These are phyloP conservation scores for Oconnorella tubifera DNA, from an alignment of 2,888 invertebrate species.

Conservation along the genomic window DNA sequence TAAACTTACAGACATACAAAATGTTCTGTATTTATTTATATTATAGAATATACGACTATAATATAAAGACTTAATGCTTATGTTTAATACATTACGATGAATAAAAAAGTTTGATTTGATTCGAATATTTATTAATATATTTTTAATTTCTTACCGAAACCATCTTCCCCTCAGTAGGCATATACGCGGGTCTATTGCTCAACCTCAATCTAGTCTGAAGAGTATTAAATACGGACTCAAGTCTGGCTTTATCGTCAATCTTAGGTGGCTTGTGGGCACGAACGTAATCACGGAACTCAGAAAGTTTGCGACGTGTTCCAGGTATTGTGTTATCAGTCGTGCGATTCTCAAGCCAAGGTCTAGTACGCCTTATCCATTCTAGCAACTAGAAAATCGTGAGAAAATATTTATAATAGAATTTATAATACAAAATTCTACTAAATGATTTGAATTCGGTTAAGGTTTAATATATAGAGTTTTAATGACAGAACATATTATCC, in stretches of 20 bases:
- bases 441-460: too few relatives aligned
- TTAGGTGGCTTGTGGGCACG: constrained; percentile 99
- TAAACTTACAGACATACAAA: too few relatives aligned
- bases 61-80: too few relatives aligned
- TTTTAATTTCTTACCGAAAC: constrained; percentile 87
- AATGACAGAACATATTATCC: too few relatives aligned
- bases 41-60: too few relatives aligned
- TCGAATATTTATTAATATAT: too few relatives aligned
- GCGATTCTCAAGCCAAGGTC: constrained; percentile 66
- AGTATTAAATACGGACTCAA: constrained; percentile 99
- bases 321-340: constrained; percentile 94
- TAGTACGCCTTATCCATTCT: constrained; percentile 97
- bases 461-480: too few relatives aligned
- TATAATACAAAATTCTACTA: too few relatives aligned
- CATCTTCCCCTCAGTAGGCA: constrained; percentile 99
- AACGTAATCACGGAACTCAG: constrained; percentile 97
- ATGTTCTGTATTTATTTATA: too few relatives aligned
- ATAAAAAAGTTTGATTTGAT: too few relatives aligned
- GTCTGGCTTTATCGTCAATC: constrained; percentile 96
- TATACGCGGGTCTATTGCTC: constrained; percentile 96
- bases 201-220: constrained; percentile 96
- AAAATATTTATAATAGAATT: too few relatives aligned
- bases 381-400: constrained; percentile 75
- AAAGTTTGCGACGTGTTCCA: constrained; percentile 93
- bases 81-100: too few relatives aligned